phyloP scores from a whole-genome alignment of 1,140 invertebrate genomes.

The Zaprionus taronus region DNA sequence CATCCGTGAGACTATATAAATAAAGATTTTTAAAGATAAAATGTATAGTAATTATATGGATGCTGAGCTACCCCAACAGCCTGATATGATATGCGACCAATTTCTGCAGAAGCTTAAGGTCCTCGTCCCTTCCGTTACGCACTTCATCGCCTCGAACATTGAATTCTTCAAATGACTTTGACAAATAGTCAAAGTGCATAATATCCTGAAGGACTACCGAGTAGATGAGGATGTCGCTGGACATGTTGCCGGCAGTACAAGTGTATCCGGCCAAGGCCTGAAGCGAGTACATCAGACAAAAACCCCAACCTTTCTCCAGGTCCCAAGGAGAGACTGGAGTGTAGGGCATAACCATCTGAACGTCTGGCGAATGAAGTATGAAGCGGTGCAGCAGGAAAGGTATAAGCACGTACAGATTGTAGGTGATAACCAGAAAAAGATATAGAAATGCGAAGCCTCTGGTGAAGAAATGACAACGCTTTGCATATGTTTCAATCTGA shows the following conservation, averaged over 20 bases:
- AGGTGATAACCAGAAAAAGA: constrained; percentile 44
- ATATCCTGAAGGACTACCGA: constrained; percentile 58
- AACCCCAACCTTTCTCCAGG: constrained; percentile 36
- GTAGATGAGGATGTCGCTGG: constrained; percentile 65
- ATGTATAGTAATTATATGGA: background rate
- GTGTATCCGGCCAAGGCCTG: constrained; percentile 56
- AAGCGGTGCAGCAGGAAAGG: constrained; percentile 32
- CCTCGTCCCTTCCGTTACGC: background rate
- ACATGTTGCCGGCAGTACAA: constrained; percentile 54
- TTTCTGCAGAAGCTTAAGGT: constrained; percentile 43
- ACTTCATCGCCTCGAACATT: background rate
- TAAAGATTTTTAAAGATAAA: background rate
- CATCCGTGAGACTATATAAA: constrained; percentile 58
- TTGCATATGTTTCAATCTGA: constrained; percentile 27
- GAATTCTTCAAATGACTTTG: constrained; percentile 28
- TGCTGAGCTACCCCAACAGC: constrained; percentile 46
- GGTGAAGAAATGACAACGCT: constrained; percentile 21
- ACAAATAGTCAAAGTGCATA: constrained; percentile 68
- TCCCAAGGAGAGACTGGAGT: constrained; percentile 53
- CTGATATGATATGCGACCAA: constrained; percentile 62
- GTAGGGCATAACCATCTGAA: constrained; percentile 51
- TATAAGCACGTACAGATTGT: constrained; percentile 56
- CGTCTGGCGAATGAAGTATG: constrained; percentile 21
- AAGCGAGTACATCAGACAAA: constrained; percentile 40
- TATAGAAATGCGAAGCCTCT: constrained; percentile 36